Evolutionary conservation across 2,888 invertebrate species (phyloP).

Genomic region (Oscheius myriophilus): DNA sequence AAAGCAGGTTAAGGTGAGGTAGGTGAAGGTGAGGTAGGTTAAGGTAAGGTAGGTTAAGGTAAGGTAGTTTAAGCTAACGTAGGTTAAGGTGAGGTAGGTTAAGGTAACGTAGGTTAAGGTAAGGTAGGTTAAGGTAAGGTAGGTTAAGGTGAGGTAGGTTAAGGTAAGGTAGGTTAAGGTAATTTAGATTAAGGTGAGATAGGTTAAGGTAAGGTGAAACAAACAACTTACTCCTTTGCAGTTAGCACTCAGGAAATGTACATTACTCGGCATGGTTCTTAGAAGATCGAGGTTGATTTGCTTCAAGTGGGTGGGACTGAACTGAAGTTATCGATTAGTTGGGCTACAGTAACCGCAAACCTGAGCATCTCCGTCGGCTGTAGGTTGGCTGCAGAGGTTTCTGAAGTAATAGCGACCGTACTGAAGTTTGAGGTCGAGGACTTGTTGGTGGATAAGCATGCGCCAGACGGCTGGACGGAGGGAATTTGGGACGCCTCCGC

Average conservation of each 20-base stretch:
- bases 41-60: too few species aligned
- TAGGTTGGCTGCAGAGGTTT: slow-evolving; percentile 72
- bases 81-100: too few species aligned
- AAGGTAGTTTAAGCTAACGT: too few species aligned
- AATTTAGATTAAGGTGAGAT: too few species aligned
- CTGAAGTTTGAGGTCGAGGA: slow-evolving; percentile 71
- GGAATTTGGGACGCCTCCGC: slow-evolving; percentile 74
- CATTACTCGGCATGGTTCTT: slow-evolving; percentile 75
- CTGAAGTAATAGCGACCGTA: slow-evolving; percentile 74
- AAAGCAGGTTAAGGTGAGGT: too few species aligned
- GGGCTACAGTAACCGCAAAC: slow-evolving; percentile 61
- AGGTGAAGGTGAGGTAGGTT: too few species aligned
- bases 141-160: too few species aligned
- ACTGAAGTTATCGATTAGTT: slow-evolving; percentile 63
- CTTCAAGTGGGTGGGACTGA: slow-evolving; percentile 73
- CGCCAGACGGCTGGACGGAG: slow-evolving; percentile 73
- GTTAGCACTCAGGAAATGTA: slow-evolving; percentile 73
- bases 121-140: too few species aligned
- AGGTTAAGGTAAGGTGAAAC: too few species aligned
- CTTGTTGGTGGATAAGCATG: slow-evolving; percentile 71
- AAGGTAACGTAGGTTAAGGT: too few species aligned
- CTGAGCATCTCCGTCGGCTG: slow-evolving; percentile 72
- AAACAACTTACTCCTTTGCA: slow-evolving; percentile 73
- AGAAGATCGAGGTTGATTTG: slow-evolving; percentile 75
- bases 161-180: too few species aligned